Evolutionary conservation across 2,888 invertebrate species (phyloP), one percentile per base, ranked within the genome.

Genomic region (Idaea dimidiata): DNA sequence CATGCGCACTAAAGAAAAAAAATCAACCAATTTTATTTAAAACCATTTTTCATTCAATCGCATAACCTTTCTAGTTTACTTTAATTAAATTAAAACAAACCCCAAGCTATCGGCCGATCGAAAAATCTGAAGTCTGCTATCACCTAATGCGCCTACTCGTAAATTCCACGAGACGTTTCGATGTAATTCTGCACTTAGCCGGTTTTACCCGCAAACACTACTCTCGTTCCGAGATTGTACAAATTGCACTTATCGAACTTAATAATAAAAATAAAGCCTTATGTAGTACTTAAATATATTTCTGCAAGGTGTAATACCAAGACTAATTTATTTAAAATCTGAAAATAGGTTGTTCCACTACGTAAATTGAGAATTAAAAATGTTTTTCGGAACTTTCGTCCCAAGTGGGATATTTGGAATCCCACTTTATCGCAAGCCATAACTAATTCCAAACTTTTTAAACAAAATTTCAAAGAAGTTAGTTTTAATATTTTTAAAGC

Each of bases 131-230:
- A 43, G 43, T 8, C 43, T 43, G 43, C 14, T 43, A 0, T 43
- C 1, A 43, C 43, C 10, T 43, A 43, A 43, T 43, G 43, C 43
- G 43, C 43, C 43, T 43, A 43, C 43, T 43, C 43, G 78, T 81
- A 83, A 83, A 84, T 83, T 81, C 79, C 68, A 75, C 75, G 74
- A 77, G 79, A 79, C 75, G 73, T 74, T 75, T 75, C 77, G 74
- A 77, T 81, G 79, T 82, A 82, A 81, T 80, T 85, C 79, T 83
- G 83, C 87, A 87, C 86, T 84, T 83, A 86, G 80, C 77, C 78
- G 78, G 75, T 78, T 82, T 78, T 78, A 75, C 76, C 59, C 53
- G 58, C 68, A 62, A 61, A 62, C 64, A 61, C 67, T 62, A 61
- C 65, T 59, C 66, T 60, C 66, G 72, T 69, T 72, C 73, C 65